Base-by-base conservation (phyloP, 2,113 vertebrate species). In the Periophthalmodon schlosseri region DNA sequence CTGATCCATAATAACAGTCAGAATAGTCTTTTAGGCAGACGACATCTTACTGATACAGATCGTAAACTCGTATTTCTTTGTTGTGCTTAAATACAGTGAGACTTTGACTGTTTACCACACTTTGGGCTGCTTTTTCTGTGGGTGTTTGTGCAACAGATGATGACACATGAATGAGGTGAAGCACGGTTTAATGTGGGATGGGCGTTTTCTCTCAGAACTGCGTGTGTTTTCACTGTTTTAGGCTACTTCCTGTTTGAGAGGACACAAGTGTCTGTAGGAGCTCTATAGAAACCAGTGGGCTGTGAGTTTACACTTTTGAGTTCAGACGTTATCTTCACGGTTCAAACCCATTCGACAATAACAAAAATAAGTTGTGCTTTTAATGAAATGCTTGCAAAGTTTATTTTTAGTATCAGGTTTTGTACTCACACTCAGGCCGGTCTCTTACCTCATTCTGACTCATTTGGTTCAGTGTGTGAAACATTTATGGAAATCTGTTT, bases 181-280 rank as follows among this genome's bases (percentile, higher is more conserved):
- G 50, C 52, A 64, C 47, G 9, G n/a, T 57, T 58, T 54, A 8
- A 52, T 64, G 50, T 70, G n/a, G n/a, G 52, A 20, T 63, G 63
- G 63, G 74, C 0, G 10, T 6, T 24, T 28, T 36, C 20, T 68
- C 12, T 60, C 14, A 15, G 12, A 60, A 44, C 8, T 44, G 9
- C 10, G 36, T 24, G 81, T 49, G 39, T 57, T 68, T 64, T 69
- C 77, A 69, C 63, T 44, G 68, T 64, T 71, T 0, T 72, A 64
- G 18, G 47, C 73, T 12, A 65, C 76, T 91, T 92, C 89, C 91
- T 91, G 91, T 85, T 69, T 13, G 34, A 71, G n/a, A 58, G 75
- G 50, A 20, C 18, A 54, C 2, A 74, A 12, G 23, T 78, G 50
- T 66, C 2, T 64, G 60, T 60, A 6, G 72, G 39, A 67, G 64